phyloP scores from a whole-genome alignment of 1,140 invertebrate species.

The Cylas formicarius region DNA sequence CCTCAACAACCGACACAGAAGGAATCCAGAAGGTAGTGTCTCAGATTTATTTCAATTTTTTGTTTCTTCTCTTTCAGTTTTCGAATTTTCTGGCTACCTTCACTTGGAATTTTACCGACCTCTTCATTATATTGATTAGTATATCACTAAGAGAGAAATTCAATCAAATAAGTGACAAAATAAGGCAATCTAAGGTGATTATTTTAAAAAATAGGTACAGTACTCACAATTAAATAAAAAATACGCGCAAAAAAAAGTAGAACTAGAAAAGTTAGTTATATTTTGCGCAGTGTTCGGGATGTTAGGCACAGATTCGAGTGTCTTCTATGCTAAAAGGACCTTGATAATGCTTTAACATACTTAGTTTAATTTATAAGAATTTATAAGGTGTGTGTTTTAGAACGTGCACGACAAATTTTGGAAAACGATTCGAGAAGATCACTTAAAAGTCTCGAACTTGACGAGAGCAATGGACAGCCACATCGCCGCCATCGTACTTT shows the following conservation, averaged over 20 bases:
- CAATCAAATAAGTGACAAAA: slow-evolving; percentile 49
- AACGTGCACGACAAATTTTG: slow-evolving; percentile 43
- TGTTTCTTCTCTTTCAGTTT: slow-evolving; percentile 31
- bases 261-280: too few relatives aligned
- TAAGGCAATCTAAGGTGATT: slow-evolving; percentile 37
- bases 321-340: neutral
- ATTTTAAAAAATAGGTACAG: neutral
- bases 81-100: slow-evolving; percentile 58
- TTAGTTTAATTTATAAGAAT: neutral
- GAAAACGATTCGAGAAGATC: slow-evolving; percentile 50
- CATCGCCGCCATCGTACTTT: slow-evolving; percentile 52
- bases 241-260: too few relatives aligned
- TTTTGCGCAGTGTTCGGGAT: too few relatives aligned
- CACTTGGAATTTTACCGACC: slow-evolving; percentile 59
- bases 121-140: slow-evolving; percentile 56
- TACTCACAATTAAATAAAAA: too few relatives aligned
- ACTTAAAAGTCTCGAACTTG: slow-evolving; percentile 49
- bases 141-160: slow-evolving; percentile 52
- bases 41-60: neutral
- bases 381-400: slow-evolving; percentile 23
- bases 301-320: too few relatives aligned
- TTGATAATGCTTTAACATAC: neutral
- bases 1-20: neutral
- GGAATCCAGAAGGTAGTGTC: neutral
- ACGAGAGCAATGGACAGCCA: slow-evolving; percentile 49